A percentile compares a stretch with the other conserved stretches of the same genome.
These are phyloP conservation scores for Perca flavescens DNA, from an alignment of 2,113 vertebrate species.

Conservation along the genomic window DNA sequence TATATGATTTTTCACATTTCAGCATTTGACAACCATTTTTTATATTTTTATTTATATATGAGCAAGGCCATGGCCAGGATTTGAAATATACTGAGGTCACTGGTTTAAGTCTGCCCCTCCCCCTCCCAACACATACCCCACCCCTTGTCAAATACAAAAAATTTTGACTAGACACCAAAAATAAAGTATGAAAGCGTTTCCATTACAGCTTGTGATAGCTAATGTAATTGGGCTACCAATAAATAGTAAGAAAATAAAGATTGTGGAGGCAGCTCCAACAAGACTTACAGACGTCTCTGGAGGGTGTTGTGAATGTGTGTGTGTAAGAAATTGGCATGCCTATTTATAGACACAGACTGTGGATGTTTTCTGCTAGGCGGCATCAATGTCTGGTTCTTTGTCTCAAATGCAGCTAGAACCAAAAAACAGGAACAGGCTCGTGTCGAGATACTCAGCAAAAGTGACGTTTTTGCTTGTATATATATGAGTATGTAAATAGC, in stretches of 20 bases:
- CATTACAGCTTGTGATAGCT: not conserved
- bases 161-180: not conserved
- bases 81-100: not conserved
- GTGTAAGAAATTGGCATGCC: slow-evolving; percentile 55
- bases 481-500: not conserved
- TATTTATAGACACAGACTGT: slow-evolving; percentile 71
- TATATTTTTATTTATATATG: too few relatives aligned
- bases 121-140: not conserved
- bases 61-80: not conserved
- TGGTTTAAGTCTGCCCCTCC: not conserved
- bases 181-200: not conserved
- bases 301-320: slow-evolving; percentile 47
- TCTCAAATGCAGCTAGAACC: slow-evolving; percentile 9
- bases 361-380: slow-evolving; percentile 52
- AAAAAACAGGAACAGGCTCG: not conserved
- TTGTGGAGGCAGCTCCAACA: not conserved
- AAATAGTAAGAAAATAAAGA: not conserved
- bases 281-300: slow-evolving; percentile 49
- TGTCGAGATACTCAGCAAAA: not conserved
- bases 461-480: not conserved
- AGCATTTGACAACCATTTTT: not conserved
- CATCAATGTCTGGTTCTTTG: slow-evolving; percentile 35
- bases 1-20: not conserved
- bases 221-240: not conserved
- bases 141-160: not conserved